Percentiles rank a stretch among this genome's conserved stretches.
Evolutionary conservation across 2,888 invertebrate genomes (phyloP).

Genomic region (Rhynchonema sp.): DNA sequence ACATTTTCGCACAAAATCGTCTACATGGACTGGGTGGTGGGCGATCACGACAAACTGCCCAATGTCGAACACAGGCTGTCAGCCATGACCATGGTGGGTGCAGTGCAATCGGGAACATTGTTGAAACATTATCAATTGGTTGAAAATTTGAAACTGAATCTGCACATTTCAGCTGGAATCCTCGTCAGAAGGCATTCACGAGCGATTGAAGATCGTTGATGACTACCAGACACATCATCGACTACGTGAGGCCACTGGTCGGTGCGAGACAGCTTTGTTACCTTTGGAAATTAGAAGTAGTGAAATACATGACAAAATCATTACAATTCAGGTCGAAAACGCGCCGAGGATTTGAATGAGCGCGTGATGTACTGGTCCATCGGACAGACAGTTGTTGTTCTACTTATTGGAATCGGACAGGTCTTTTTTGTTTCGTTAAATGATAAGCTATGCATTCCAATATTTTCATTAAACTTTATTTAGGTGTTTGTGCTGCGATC

Average conservation of each 20-base stretch:
- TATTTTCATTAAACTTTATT: neutral
- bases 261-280: no score
- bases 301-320: no score
- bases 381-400: conserved; percentile 61
- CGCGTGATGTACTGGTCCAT: conserved; percentile 81
- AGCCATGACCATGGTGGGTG: conserved; percentile 61
- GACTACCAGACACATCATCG: conserved; percentile 95
- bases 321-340: no score
- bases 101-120: no score
- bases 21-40: conserved; percentile 92
- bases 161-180: conserved; percentile 55
- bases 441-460: no score
- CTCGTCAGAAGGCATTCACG: conserved; percentile 70
- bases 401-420: conserved; percentile 69
- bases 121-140: neutral
- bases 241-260: conserved; percentile 74
- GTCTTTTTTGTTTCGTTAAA: no score
- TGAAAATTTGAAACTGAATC: neutral
- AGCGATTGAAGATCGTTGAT: conserved; percentile 61
- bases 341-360: conserved; percentile 89
- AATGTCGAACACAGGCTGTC: conserved; percentile 61
- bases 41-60: conserved; percentile 79
- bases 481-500: conserved; percentile 17
- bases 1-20: conserved; percentile 95
- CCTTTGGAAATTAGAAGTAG: no score